Evolutionary conservation across 2,797 vertebrate genomes (phyloP), one percentile per base, ranked within the genome.

Genomic region (Ctenopoma multispine): DNA sequence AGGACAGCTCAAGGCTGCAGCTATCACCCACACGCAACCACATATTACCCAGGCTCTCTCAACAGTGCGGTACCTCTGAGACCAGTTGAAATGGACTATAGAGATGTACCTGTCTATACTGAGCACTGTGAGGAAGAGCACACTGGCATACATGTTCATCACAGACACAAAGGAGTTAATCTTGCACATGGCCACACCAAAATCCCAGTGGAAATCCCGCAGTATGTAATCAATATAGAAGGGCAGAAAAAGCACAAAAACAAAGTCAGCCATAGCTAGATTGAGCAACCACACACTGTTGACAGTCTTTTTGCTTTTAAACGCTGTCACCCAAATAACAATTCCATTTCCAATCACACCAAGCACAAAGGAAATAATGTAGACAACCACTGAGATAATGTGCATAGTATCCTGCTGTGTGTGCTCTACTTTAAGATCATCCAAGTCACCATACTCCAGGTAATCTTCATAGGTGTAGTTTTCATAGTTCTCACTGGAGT

Each of bases 81-180:
- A 95, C 92, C 96, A 94, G 75, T 71, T 89, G 0, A 95, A 93
- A 54, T 96, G 93, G 48, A 95, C 93, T 21, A 99, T 80, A 9
- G 94, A 95, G 23, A 98, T 69, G 4, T 96, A 99, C 56, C 96
- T 94, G 91, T 99, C 97, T 10, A 99, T 87, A 69, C 96, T 98
- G 84, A 99, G 95, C 62, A 97, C 92, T 0, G 95, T 98, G 77
- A 99, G 91, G 59, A 98, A 99, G 72, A 98, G 95, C 50, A 99
- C 95, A 20, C 98, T 99, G 79, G 97, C 96, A 49, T 97, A 98
- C 97, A 99, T 98, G 87, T 99, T 99, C 80, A 98, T 83, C 14
- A 95, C 91, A 0, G 95, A 95, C 75, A 98, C 95, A 65, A 97
- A 99, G 0, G 97, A 96, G 88, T 96, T 98, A 17, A 96, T 87